These are phyloP conservation scores for Sminthurinus aureus DNA, from an alignment of 2,888 invertebrate genomes.

Conservation along the genomic window DNA sequence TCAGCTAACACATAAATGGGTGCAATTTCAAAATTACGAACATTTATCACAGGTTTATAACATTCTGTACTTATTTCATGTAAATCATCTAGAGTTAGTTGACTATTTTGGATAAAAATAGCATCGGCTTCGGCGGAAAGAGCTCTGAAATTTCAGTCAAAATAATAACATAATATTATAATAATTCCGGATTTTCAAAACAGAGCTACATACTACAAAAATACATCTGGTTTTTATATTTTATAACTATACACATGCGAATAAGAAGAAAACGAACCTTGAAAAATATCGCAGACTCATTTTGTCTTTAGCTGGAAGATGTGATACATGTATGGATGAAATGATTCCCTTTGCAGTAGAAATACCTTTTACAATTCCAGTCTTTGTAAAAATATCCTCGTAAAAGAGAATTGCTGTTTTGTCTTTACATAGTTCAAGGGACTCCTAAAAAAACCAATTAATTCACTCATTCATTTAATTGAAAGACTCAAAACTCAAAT, in stretches of 20 bases:
- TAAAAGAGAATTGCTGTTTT: slow-evolving; percentile 3
- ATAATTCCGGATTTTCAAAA: no score
- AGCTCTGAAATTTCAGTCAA: neutral
- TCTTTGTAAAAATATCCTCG: slow-evolving; percentile 4
- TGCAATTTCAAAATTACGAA: neutral
- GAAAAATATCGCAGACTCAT: slow-evolving; percentile 6
- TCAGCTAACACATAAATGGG: slow-evolving; percentile 12
- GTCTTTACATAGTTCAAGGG: neutral
- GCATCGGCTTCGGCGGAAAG: neutral
- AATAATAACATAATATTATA: no score
- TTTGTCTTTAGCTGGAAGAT: neutral
- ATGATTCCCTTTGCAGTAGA: neutral
- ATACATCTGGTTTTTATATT: no score
- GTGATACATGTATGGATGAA: slow-evolving; percentile 11
- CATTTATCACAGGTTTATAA: slow-evolving; percentile 14
- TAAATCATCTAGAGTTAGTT: neutral
- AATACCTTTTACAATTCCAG: slow-evolving; percentile 11
- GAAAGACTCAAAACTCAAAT: no score
- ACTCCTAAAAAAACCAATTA: neutral
- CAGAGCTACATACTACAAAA: no score
- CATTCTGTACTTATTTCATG: neutral
- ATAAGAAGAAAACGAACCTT: slow-evolving; percentile 3
- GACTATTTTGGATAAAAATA: neutral
- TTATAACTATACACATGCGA: no score
- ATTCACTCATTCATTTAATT: no score